Percentiles rank a stretch among this genome's conserved stretches.
phyloP scores from a whole-genome alignment of 2,888 invertebrate species.

The Erebia ligea region DNA sequence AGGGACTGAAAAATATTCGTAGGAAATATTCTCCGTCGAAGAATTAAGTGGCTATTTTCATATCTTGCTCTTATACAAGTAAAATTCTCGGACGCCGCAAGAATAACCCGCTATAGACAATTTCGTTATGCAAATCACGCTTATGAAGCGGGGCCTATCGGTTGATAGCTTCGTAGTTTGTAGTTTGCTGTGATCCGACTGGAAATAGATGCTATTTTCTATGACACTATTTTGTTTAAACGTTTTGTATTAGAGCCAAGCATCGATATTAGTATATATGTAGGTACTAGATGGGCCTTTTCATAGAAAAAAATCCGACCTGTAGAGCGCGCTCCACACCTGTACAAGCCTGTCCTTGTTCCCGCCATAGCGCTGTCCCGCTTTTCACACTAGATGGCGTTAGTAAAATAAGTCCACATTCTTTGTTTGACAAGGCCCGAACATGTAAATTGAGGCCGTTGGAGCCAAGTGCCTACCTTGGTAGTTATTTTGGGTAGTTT shows the following conservation, averaged over 20 bases:
- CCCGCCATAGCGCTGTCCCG: too few relatives aligned
- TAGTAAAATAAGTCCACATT: too few relatives aligned
- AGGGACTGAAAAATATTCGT: not conserved
- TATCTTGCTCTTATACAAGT: not conserved
- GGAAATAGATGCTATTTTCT: not conserved
- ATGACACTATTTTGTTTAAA: not conserved
- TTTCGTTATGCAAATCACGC: constrained; percentile 15
- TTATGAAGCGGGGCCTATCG: constrained; percentile 12
- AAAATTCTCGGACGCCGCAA: not conserved
- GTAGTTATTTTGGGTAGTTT: too few relatives aligned
- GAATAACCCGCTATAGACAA: constrained; percentile 4
- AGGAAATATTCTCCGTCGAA: not conserved
- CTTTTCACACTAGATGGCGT: too few relatives aligned
- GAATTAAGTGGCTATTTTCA: constrained; percentile 13
- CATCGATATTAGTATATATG: too few relatives aligned
- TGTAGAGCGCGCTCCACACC: too few relatives aligned
- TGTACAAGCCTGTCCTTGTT: too few relatives aligned
- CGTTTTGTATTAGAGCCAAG: not conserved
- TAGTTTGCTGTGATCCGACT: constrained; percentile 4
- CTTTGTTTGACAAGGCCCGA: too few relatives aligned
- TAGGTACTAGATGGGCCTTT: too few relatives aligned
- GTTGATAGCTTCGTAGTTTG: constrained; percentile 14
- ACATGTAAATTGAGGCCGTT: too few relatives aligned
- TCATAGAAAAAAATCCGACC: too few relatives aligned
- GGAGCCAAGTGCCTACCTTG: not conserved